Base-by-base conservation (phyloP, 2,888 invertebrate genomes). In the Amiota communis region DNA sequence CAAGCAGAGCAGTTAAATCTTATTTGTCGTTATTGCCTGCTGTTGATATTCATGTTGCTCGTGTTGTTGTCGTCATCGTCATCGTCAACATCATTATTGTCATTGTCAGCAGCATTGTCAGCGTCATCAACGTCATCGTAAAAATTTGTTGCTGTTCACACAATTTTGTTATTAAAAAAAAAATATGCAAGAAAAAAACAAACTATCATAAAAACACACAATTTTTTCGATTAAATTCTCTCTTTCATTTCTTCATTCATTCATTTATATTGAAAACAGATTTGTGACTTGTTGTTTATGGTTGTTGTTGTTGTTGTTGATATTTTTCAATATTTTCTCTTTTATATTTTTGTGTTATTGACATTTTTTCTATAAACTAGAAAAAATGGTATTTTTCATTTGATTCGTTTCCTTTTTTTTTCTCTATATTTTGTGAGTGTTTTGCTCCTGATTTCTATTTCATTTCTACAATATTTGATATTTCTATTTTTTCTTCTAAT, bases 351-450 rank as follows among this genome's bases (percentile, higher is more conserved):
- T 36, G 6, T 36, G 36, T 36, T 36, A 36, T 36, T 36, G 36
- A 36, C 36, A 36, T 36, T 36, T 36, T 36, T 36, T 36, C 36
- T 36, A 36, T 36, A 36, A 36, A 77, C n/a, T n/a, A 13, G 71
- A 65, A 73, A 61, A 71, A 61, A 76, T 69, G 69, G 63, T 72
- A 74, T 70, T 65, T 73, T 77, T 23, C 23, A 23, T 23, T 36
- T 6, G 36, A 4, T 36, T 36, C 36, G 1, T 36, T 36, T 36
- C 36, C 4, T 36, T 36, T 36, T 2, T 6, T 2, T 36, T 36
- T 36, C 8, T 36, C 4, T 36, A 23, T 23, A 3, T 36, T 36
- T 36, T 36, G 2, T 36, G 36, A 36, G 36, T 6, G 36, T 36
- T 36, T 36, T 36, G 36, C 36, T 36, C 36, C 36, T 36, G 36